Evolutionary conservation across 2,888 invertebrate species (phyloP).

Genomic region (Beris chalybata): DNA sequence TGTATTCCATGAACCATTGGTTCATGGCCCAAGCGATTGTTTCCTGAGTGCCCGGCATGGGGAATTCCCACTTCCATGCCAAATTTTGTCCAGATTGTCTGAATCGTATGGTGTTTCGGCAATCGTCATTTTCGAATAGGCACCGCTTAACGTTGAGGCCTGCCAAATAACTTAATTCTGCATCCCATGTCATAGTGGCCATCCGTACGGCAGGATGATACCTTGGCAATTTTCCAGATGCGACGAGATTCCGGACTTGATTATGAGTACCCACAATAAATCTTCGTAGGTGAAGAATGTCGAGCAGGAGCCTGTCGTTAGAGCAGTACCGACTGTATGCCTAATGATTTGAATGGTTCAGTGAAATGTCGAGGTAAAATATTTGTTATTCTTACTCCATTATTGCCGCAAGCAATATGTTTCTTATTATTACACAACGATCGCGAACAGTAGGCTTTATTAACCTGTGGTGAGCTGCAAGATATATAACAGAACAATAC

Average conservation of each 20-base stretch:
- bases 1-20: slow-evolving; percentile 33
- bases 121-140: slow-evolving; percentile 14
- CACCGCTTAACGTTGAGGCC: slow-evolving; percentile 16
- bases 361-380: not conserved
- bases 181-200: slow-evolving; percentile 25
- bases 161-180: slow-evolving; percentile 18
- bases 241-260: slow-evolving; percentile 8
- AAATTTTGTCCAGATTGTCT: slow-evolving; percentile 50
- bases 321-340: not conserved
- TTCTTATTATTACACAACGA: not conserved
- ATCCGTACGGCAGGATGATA: slow-evolving; percentile 12
- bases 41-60: not conserved
- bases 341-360: not conserved
- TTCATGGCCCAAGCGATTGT: slow-evolving; percentile 16
- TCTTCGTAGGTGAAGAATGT: not conserved
- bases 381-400: slow-evolving; percentile 4
- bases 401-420: slow-evolving; percentile 13
- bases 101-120: slow-evolving; percentile 22
- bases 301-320: not conserved
- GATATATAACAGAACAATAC: not conserved
- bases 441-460: slow-evolving; percentile 8
- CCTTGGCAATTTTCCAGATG: slow-evolving; percentile 8
- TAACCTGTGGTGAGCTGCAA: not conserved
- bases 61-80: not conserved
- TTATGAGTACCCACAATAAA: slow-evolving; percentile 43